Conservation (phyloP, 2,888 invertebrate species). For the Catocala fraxini region DNA sequence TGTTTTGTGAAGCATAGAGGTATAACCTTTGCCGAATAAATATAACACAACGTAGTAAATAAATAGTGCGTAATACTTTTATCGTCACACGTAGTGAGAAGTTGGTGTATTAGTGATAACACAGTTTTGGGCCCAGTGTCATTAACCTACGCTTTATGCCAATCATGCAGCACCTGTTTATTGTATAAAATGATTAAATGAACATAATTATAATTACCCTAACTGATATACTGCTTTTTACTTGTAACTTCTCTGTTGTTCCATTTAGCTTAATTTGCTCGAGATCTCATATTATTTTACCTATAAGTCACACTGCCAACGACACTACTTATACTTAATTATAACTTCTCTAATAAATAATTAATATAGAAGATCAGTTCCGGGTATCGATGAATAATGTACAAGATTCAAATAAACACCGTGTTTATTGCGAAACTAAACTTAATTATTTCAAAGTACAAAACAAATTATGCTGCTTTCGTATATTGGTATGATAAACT, state of each 20-base stretch:
- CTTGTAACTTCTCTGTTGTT: too few species aligned
- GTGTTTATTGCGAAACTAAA: constrained; percentile 52
- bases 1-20: neutral
- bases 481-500: constrained; percentile 43
- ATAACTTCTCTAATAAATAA: neutral
- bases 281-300: too few species aligned
- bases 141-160: constrained; percentile 6
- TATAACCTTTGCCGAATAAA: neutral
- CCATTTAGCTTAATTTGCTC: too few species aligned
- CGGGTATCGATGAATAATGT: neutral
- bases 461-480: constrained; percentile 51
- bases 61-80: constrained; percentile 36
- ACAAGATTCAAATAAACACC: constrained; percentile 27
- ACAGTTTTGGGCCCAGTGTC: constrained; percentile 5
- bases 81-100: constrained; percentile 23
- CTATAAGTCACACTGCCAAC: too few species aligned
- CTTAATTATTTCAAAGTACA: constrained; percentile 57
- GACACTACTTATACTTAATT: too few species aligned
- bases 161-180: constrained; percentile 8
- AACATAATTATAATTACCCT: too few species aligned
- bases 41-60: constrained; percentile 21
- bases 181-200: too few species aligned
- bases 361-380: neutral
- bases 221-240: too few species aligned
- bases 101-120: constrained; percentile 15